Conservation (phyloP, 2,113 vertebrate genomes). For the Salminus brasiliensis region DNA sequence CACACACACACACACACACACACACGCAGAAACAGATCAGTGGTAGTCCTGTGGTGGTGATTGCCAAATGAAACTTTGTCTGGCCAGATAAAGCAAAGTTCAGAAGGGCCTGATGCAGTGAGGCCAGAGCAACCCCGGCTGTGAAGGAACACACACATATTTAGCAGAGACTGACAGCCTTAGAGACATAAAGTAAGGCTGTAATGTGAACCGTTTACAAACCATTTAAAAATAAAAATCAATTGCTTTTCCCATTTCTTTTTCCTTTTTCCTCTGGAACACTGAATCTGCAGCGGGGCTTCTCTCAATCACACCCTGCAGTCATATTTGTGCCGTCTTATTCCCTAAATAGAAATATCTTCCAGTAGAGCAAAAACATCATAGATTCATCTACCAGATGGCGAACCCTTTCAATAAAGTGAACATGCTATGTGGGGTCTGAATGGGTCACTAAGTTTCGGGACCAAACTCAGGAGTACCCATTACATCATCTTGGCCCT, state of each 20-base stretch:
- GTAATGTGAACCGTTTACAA: neutral
- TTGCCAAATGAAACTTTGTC: conserved; percentile 50
- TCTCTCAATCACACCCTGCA: conserved; percentile 65
- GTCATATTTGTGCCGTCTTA: conserved; percentile 60
- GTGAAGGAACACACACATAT: neutral
- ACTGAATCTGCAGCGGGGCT: conserved; percentile 29
- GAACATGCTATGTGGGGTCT: conserved; percentile 16
- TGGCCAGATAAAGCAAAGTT: conserved; percentile 28
- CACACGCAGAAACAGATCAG: conserved; percentile 35
- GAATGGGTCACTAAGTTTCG: conserved; percentile 32
- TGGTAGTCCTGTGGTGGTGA: neutral
- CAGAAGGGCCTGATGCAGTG: too few species aligned
- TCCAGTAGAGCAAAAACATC: conserved; percentile 35
- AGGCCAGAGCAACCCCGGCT: too few species aligned
- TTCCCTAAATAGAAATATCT: conserved; percentile 59
- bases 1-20: conserved; percentile 21
- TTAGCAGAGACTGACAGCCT: neutral
- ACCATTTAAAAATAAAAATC: neutral
- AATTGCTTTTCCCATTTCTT: conserved; percentile 8
- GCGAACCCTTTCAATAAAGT: conserved; percentile 29
- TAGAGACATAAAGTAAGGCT: neutral
- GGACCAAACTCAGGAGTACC: conserved; percentile 18
- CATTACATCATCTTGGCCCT: conserved; percentile 38
- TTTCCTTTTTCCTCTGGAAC: conserved; percentile 36
- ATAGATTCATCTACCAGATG: conserved; percentile 63